These are phyloP conservation scores for Eupithecia centaureata DNA, from an alignment of 2,888 invertebrate genomes.

Conservation along the genomic window DNA sequence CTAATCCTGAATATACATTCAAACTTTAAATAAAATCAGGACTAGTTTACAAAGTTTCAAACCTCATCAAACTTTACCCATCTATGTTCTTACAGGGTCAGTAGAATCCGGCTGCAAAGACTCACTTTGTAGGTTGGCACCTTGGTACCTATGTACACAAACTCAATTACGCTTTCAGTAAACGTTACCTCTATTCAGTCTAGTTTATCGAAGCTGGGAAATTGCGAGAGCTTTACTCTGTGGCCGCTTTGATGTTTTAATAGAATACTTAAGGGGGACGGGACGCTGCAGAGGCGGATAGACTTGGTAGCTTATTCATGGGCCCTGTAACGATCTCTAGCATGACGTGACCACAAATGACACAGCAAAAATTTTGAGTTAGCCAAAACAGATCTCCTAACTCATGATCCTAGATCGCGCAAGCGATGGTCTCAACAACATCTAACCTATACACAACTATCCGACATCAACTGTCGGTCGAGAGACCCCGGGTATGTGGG, in stretches of 20 bases:
- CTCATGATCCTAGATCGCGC: too few species aligned
- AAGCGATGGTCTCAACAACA: too few species aligned
- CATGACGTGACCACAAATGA: too few species aligned
- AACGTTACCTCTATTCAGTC: slow-evolving; percentile 15
- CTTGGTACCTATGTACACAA: not conserved
- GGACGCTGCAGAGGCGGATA: not conserved
- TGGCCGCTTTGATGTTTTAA: slow-evolving; percentile 18
- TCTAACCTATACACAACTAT: too few species aligned
- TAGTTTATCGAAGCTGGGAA: slow-evolving; percentile 17
- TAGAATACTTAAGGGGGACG: slow-evolving; percentile 7
- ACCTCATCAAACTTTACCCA: slow-evolving; percentile 1
- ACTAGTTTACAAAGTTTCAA: not conserved
- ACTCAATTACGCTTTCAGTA: slow-evolving; percentile 5
- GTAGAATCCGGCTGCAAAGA: not conserved
- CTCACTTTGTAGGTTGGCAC: not conserved
- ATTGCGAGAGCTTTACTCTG: slow-evolving; percentile 15
- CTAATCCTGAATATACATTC: not conserved
- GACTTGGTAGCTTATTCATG: not conserved
- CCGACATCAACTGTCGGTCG: too few species aligned
- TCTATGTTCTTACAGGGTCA: not conserved
- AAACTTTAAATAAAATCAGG: not conserved
- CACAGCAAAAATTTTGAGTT: too few species aligned
- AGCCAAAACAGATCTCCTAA: too few species aligned
- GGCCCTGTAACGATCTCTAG: too few species aligned
- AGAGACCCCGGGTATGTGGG: too few species aligned